Conservation (phyloP, 1,140 invertebrate species). For the Hestina assimilis region DNA sequence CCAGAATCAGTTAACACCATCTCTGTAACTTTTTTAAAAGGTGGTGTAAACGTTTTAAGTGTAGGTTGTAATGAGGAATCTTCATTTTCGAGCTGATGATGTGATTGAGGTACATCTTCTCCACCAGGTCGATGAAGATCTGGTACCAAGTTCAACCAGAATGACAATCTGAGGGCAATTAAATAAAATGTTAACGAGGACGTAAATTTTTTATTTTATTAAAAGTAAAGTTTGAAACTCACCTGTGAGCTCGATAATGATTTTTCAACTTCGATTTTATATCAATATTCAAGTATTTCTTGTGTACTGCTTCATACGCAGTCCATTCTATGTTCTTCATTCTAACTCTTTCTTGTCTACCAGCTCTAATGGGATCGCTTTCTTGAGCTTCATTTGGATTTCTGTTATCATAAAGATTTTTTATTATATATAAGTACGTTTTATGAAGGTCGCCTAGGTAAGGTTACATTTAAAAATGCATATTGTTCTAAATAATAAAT, state of each 20-base stretch:
- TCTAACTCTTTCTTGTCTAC: slow-evolving; percentile 85
- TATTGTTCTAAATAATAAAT: background rate
- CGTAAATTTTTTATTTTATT: slow-evolving; percentile 3
- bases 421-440: background rate
- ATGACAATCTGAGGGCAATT: slow-evolving; percentile 86
- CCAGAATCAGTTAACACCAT: slow-evolving; percentile 65
- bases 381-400: slow-evolving; percentile 93
- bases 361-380: slow-evolving; percentile 81
- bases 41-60: slow-evolving; percentile 78
- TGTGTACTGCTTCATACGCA: slow-evolving; percentile 93
- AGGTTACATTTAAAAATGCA: background rate
- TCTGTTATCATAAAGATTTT: slow-evolving; percentile 72
- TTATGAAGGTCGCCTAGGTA: background rate
- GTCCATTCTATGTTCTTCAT: slow-evolving; percentile 94
- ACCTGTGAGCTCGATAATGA: slow-evolving; percentile 93
- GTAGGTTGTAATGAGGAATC: slow-evolving; percentile 74
- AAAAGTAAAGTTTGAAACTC: background rate
- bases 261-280: slow-evolving; percentile 93
- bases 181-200: background rate
- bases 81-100: slow-evolving; percentile 91
- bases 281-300: slow-evolving; percentile 94
- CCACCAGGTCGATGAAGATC: slow-evolving; percentile 94
- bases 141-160: slow-evolving; percentile 97
- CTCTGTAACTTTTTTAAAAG: slow-evolving; percentile 78
- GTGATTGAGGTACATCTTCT: slow-evolving; percentile 89